A percentile compares a stretch with the other conserved stretches of the same genome.
Evolutionary conservation across 2,888 invertebrate species (phyloP).

Genomic region (Parthenolecanium corni): DNA sequence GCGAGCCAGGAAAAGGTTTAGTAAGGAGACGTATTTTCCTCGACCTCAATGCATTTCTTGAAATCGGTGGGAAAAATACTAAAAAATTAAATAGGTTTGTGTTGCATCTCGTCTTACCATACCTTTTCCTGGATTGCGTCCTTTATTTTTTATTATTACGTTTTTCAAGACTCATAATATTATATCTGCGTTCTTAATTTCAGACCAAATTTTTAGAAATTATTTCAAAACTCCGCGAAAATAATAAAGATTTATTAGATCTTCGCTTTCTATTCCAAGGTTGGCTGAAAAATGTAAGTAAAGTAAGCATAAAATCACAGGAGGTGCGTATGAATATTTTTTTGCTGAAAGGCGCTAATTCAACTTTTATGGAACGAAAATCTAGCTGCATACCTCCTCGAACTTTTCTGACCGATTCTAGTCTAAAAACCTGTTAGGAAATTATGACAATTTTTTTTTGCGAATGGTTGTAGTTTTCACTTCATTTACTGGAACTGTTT

Average conservation of each 20-base stretch:
- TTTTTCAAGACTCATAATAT: not conserved
- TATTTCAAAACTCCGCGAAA: not conserved
- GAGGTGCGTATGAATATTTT: not conserved
- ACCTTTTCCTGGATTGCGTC: too few species aligned
- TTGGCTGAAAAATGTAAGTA: not conserved
- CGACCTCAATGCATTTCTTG: not conserved
- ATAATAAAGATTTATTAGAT: not conserved
- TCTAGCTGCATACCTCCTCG: not conserved
- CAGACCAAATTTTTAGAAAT: slow-evolving; percentile 10
- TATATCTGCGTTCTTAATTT: not conserved
- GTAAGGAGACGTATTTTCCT: not conserved
- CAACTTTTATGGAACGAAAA: not conserved
- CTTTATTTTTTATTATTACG: not conserved
- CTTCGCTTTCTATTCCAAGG: not conserved
- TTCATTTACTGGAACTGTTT: not conserved
- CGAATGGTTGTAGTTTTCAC: not conserved
- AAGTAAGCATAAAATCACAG: not conserved
- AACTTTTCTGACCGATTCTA: not conserved
- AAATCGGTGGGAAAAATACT: not conserved
- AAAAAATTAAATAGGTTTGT: not conserved
- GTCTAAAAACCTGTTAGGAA: not conserved
- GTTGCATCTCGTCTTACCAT: too few species aligned
- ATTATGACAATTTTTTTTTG: not conserved
- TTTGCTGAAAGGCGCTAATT: not conserved
- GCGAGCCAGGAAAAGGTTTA: not conserved